Evolutionary conservation across 1,140 invertebrate species (phyloP).

Genomic region (Spodoptera litura): DNA sequence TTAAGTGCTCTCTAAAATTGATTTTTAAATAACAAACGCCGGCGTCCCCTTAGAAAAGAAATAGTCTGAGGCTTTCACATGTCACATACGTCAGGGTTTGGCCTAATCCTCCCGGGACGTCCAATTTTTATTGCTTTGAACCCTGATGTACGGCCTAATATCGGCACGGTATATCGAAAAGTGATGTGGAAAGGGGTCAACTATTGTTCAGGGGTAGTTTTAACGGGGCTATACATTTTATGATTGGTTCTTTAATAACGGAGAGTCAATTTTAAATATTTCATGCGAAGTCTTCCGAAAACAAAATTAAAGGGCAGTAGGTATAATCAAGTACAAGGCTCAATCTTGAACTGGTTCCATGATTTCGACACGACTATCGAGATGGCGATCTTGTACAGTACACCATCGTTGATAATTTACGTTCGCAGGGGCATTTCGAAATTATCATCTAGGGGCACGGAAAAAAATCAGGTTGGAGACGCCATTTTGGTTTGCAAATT

Average conservation of each 20-base stretch:
- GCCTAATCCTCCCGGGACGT: conserved; percentile 79
- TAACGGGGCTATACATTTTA: conserved; percentile 35
- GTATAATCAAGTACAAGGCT: conserved; percentile 55
- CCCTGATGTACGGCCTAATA: conserved; percentile 79
- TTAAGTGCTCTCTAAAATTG: conserved; percentile 70
- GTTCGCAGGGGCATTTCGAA: conserved; percentile 55
- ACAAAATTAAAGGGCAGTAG: conserved; percentile 59
- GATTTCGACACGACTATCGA: conserved; percentile 59
- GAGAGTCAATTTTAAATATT: conserved; percentile 16
- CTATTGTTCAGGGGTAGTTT: conserved; percentile 57
- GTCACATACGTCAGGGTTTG: conserved; percentile 83
- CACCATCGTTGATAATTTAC: conserved; percentile 62
- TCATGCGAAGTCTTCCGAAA: conserved; percentile 24
- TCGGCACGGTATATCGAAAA: conserved; percentile 72
- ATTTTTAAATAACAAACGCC: conserved; percentile 72
- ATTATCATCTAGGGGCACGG: conserved; percentile 62
- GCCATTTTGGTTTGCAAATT: conserved; percentile 66
- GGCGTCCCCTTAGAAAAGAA: conserved; percentile 68
- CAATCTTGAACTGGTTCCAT: conserved; percentile 49
- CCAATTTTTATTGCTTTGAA: conserved; percentile 81
- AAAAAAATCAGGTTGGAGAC: conserved; percentile 60
- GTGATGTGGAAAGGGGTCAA: conserved; percentile 67
- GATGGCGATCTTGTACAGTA: conserved; percentile 61
- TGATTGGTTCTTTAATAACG: conserved; percentile 23
- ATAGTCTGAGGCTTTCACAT: conserved; percentile 75